Evolutionary conservation across 1,140 invertebrate species (phyloP).

Genomic region (Conopomorpha cramerella): DNA sequence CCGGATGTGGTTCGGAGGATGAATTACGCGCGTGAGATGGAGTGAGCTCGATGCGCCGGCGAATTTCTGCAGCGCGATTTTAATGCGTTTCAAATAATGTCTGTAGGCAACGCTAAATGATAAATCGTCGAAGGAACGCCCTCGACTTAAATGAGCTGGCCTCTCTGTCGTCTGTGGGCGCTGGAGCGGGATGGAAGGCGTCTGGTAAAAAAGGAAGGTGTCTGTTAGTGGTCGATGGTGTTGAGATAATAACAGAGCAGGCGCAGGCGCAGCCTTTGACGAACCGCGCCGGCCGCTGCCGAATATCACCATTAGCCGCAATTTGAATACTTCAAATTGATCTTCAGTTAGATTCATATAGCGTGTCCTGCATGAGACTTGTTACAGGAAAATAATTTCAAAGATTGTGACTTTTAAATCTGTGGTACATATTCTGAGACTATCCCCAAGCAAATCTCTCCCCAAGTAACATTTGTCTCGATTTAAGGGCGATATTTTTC

Average conservation of each 20-base stretch:
- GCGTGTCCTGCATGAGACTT: no score
- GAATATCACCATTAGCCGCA: conserved; percentile 33
- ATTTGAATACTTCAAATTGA: conserved; percentile 30
- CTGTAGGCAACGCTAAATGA: conserved; percentile 57
- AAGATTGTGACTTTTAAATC: no score
- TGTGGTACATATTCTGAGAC: no score
- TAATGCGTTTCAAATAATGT: conserved; percentile 60
- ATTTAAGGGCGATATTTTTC: no score
- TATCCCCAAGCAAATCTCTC: no score
- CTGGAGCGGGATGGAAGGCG: conserved; percentile 32
- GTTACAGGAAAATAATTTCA: no score
- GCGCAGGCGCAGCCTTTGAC: conserved; percentile 17
- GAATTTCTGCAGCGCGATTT: conserved; percentile 54
- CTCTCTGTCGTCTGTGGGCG: conserved; percentile 22
- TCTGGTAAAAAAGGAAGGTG: conserved; percentile 50
- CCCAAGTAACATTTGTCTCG: no score
- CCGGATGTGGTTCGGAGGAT: conserved; percentile 42
- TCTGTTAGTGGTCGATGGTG: conserved; percentile 41
- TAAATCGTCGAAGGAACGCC: conserved; percentile 54
- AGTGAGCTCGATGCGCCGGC: conserved; percentile 57
- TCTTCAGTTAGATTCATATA: no score
- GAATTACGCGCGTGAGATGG: conserved; percentile 50
- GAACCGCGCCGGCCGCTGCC: conserved; percentile 29
- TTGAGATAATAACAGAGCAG: conserved; percentile 56
- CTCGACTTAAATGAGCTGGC: conserved; percentile 29